Evolutionary conservation across 2,113 vertebrate species (phyloP), one percentile per base, ranked within the genome.

Genomic region (Phalacrocorax pelagicus): DNA sequence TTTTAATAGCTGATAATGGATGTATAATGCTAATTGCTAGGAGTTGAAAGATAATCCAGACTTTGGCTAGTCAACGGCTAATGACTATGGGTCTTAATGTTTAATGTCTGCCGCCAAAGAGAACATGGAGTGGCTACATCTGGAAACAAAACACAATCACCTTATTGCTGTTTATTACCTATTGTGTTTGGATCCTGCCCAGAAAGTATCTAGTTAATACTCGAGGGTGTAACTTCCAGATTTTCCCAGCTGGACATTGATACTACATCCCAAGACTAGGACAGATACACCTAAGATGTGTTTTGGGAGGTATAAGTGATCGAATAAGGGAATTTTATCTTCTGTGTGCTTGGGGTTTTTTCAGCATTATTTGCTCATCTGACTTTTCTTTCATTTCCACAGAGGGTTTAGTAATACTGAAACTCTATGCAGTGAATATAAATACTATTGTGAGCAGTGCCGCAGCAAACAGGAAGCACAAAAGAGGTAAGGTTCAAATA

Each of bases 371-470:
- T n/a, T 65, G 27, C 66, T 91, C 4, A 70, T 32, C n/a, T 77
- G 73, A 32, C 36, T 81, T 62, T 40, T 47, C 59, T 89, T 88
- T 92, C 58, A 20, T 94, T 51, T 95, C 90, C 65, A 85, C 98
- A 99, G 99, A 94, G 99, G 99, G 86, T 99, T 99, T 98, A 99
- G 99, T 96, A 99, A 99, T 97, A 99, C 99, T 40, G 99, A 99
- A 97, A 99, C 99, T 54, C 97, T 99, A 46, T 99, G 99, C 95
- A 99, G 99, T 90, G 99, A 99, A 96, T 99, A 98, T 89, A 99
- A 99, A 95, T 99, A 99, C 97, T 99, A 99, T 96, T 99, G 99
- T 96, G 99, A 99, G 97, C 99, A 99, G 98, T 99, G 99, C 92
- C 98, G 98, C 95, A 99, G 99, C 97, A 99, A 99, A 95, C 99